Evolutionary conservation across 1,140 invertebrate genomes (phyloP).

Genomic region (Doryteuthis pealeii): DNA sequence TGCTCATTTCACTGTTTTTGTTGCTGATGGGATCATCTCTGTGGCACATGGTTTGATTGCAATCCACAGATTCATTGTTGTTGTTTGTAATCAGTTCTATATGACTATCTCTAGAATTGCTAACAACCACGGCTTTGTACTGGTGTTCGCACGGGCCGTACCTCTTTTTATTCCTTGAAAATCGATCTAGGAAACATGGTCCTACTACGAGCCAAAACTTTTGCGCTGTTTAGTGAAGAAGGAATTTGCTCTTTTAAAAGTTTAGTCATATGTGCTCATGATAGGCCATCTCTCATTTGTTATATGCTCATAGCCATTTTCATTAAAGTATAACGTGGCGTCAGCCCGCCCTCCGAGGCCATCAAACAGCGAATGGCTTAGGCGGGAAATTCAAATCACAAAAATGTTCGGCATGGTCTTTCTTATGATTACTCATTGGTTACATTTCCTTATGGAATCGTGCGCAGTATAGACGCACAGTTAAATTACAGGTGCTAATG

Average conservation of each 20-base stretch:
- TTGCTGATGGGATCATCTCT: slow-evolving; percentile 55
- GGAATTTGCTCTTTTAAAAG: slow-evolving; percentile 50
- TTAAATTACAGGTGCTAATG: slow-evolving; percentile 51
- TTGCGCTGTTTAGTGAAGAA: slow-evolving; percentile 55
- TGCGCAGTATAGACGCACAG: slow-evolving; percentile 53
- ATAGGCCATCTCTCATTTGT: slow-evolving; percentile 56
- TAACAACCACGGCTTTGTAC: slow-evolving; percentile 51
- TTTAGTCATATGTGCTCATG: slow-evolving; percentile 53
- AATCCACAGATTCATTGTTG: slow-evolving; percentile 58
- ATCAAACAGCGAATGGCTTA: slow-evolving; percentile 49
- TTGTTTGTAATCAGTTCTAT: slow-evolving; percentile 56
- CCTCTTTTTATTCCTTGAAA: slow-evolving; percentile 53
- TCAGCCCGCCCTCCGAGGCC: slow-evolving; percentile 41
- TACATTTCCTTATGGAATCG: slow-evolving; percentile 57
- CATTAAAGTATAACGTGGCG: slow-evolving; percentile 51
- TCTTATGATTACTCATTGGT: slow-evolving; percentile 55
- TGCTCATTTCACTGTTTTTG: slow-evolving; percentile 54
- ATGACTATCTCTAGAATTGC: slow-evolving; percentile 56
- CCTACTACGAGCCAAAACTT: slow-evolving; percentile 53
- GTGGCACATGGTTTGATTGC: slow-evolving; percentile 59
- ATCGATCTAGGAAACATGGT: slow-evolving; percentile 52
- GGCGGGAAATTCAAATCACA: slow-evolving; percentile 58
- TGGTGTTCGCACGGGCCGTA: slow-evolving; percentile 51
- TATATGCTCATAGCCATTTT: slow-evolving; percentile 58
- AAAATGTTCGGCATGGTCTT: slow-evolving; percentile 61